Conservation (phyloP, 2,113 vertebrate species). For the Pluvianellus socialis region DNA sequence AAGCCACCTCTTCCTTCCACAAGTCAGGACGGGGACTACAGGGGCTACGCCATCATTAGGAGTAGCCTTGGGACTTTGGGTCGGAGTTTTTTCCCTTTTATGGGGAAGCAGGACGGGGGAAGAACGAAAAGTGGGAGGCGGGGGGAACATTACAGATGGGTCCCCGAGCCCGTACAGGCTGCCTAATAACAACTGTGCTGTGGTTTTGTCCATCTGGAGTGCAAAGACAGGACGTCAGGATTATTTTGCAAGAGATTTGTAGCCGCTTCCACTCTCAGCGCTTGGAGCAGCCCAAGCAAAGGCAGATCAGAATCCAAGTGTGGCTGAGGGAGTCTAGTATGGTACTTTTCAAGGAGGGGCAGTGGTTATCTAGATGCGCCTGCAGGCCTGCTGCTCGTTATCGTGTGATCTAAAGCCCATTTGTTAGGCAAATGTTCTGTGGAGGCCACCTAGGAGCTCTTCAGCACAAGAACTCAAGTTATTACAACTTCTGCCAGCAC, state of each 20-base stretch:
- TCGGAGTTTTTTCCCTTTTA: not conserved
- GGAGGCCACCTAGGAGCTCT: conserved; percentile 52
- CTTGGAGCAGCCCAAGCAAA: not conserved
- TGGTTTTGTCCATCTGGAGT: not conserved
- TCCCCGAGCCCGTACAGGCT: not conserved
- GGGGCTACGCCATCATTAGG: not conserved
- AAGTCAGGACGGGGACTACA: fast-evolving
- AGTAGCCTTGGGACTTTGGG: not conserved
- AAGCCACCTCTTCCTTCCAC: not conserved
- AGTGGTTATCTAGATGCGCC: conserved; percentile 12
- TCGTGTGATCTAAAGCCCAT: conserved; percentile 50
- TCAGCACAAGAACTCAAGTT: not conserved
- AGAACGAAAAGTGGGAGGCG: not conserved
- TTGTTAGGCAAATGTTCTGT: conserved; percentile 55
- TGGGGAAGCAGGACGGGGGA: not conserved
- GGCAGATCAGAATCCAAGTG: not conserved
- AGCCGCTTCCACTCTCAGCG: not conserved
- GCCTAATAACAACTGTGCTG: not conserved
- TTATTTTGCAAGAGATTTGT: not conserved
- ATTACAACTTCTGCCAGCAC: conserved; percentile 36
- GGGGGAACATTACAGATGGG: not conserved
- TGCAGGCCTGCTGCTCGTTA: not conserved
- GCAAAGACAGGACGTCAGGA: not conserved
- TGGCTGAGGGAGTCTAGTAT: not conserved
- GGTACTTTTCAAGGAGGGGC: conserved; percentile 4